Evolutionary conservation across 2,797 vertebrate genomes (phyloP).

Genomic region (Gymnopithys bicolor): DNA sequence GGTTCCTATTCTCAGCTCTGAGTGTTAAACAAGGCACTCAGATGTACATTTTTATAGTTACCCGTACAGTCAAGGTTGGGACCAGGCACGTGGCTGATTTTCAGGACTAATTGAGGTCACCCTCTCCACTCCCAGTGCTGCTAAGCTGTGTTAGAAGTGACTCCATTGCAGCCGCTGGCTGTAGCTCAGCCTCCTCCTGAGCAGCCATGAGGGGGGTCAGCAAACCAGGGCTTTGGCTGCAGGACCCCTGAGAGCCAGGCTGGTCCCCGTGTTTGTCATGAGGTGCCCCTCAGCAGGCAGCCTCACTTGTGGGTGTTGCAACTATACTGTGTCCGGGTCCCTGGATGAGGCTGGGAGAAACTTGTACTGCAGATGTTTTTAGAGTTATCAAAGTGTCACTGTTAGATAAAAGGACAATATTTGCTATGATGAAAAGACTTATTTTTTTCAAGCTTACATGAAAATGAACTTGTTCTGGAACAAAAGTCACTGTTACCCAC

Average conservation of each 20-base stretch:
- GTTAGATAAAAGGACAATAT: background rate
- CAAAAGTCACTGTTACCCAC: background rate
- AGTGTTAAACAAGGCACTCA: background rate
- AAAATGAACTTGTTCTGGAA: background rate
- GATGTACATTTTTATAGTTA: background rate
- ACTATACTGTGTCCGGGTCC: too few relatives aligned
- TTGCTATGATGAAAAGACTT: background rate
- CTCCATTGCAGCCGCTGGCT: background rate
- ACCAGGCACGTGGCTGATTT: rapidly evolving
- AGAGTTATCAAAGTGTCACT: background rate
- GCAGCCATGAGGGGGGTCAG: background rate
- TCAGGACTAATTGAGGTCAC: background rate
- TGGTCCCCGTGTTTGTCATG: background rate
- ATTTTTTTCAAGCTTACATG: background rate
- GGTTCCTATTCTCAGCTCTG: background rate
- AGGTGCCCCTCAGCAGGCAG: background rate
- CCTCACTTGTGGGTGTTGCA: background rate
- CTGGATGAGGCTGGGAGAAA: background rate
- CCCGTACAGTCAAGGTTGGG: rapidly evolving
- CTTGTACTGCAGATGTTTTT: background rate
- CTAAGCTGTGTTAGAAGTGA: background rate
- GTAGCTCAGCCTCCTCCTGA: background rate
- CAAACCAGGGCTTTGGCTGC: background rate
- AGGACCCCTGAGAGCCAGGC: background rate
- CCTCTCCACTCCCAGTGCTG: background rate